Evolutionary conservation across 2,113 vertebrate genomes (phyloP), one percentile per base, ranked within the genome.

Genomic region (Furnarius figulus): DNA sequence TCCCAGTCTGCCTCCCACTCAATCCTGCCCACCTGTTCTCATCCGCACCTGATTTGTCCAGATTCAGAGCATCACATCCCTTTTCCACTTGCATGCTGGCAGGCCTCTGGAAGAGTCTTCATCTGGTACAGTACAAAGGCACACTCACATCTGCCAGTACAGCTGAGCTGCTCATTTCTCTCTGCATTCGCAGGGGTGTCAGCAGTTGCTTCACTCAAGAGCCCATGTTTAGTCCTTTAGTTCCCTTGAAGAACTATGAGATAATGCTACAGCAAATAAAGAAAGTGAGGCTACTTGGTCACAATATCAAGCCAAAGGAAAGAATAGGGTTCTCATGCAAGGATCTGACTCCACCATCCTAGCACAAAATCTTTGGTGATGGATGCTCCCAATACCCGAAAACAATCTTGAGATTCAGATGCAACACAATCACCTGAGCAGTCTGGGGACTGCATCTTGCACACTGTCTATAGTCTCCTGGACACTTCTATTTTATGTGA

Each of bases 1-100:
- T 40, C n/a, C 37, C 33, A 49, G 37, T 19, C 55, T 87, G 55
- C 50, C 55, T 87, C 40, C 50, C 66, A 35, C n/a, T 81, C 68
- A 68, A 10, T 84, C 37, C 24, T 0, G 0, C 44, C 30, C 39
- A 24, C 62, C 10, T 71, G 25, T 63, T 95, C 71, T 55, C 1
- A 0, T 71, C 67, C 39, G 62, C 56, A 59, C 25, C 14, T 0
- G 0, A 3, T n/a, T 79, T 50, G 22, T 61, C 14, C 1, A 5
- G 44, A 52, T 56, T 59, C 44, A 73, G 44, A 79, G 58, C 30
- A 46, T 39, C 62, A 79, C 71, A 76, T 10, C 35, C 40, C 19
- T 73, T 73, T 61, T 55, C 58, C 14, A 13, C 40, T 47, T 20
- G 28, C 65, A 47, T 9, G 12, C 63, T 76, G 73, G 12, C 61